Evolutionary conservation across 2,113 vertebrate species (phyloP), one percentile per base, ranked within the genome.

Genomic region (Anser brachyrhynchus): DNA sequence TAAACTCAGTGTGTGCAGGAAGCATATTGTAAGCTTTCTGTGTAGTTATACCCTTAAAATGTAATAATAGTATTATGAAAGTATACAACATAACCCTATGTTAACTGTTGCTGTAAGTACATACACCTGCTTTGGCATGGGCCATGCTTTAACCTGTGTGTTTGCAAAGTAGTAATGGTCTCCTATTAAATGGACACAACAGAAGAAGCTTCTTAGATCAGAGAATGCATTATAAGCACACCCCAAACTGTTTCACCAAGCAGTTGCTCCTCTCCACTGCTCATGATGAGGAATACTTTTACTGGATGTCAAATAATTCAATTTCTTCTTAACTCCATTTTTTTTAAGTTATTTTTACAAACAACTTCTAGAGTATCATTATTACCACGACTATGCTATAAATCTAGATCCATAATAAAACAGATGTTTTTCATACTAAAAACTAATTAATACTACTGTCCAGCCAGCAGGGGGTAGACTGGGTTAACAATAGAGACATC

Each of bases 391-490:
- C 41, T 35, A 17, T 58, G 25, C 31, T 81, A 23, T 20, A 61
- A 78, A 81, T 39, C 13, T 44, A 77, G 12, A 5, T 80, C 6
- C 13, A 31, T 54, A 82, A 80, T 28, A 66, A 13, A 81, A 59
- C 16, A 55, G 19, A 14, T 29, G 22, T 21, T 85, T 57, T 75
- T n/a, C 25, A 23, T 21, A 62, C 18, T 9, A 44, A 20, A 80
- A 75, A 29, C 6, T 74, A 74, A 85, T 84, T 92, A 81, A 70
- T 92, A 66, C 59, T 58, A 23, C 49, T 18, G 4, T 72, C 41
- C 70, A 87, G 54, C 95, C 96, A 95, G 91, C 46, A 96, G 96
- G 79, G 91, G 92, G 93, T 84, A 90, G 81, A 84, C 35, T 72
- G 44, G 26, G 72, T 43, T 84, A 93, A 92, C 67, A 85, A 26